A percentile compares a stretch with the other conserved stretches of the same genome.
Evolutionary conservation across 1,140 invertebrate species (phyloP).

Genomic region (Zaprionus vittiger): DNA sequence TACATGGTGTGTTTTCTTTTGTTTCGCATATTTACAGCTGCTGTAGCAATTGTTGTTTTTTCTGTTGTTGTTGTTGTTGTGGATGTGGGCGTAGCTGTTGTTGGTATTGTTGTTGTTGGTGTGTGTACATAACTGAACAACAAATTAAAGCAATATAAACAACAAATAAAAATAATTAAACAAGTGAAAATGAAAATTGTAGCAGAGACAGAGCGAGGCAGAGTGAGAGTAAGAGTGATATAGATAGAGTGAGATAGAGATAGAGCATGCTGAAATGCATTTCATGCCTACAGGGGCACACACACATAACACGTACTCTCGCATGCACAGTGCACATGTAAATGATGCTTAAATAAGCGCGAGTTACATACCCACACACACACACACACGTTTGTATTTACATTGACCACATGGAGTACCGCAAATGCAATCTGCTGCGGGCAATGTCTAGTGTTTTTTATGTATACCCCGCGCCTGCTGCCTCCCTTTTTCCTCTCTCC

Average conservation of each 20-base stretch:
- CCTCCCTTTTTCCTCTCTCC: background rate
- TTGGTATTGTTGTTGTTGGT: slow-evolving; percentile 7
- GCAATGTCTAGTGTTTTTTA: slow-evolving; percentile 44
- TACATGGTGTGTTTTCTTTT: slow-evolving; percentile 5
- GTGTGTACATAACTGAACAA: slow-evolving; percentile 70
- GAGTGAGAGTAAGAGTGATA: slow-evolving; percentile 16
- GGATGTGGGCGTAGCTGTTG: slow-evolving; percentile 31
- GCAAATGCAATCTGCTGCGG: slow-evolving; percentile 73
- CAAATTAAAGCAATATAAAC: slow-evolving; percentile 78
- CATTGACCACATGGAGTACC: slow-evolving; percentile 59
- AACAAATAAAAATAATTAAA: slow-evolving; percentile 78
- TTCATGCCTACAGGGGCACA: slow-evolving; percentile 25
- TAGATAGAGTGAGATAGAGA: slow-evolving; percentile 14
- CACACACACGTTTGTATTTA: slow-evolving; percentile 50
- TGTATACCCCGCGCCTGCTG: background rate
- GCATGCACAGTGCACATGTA: slow-evolving; percentile 48
- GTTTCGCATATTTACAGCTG: slow-evolving; percentile 67
- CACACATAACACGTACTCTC: slow-evolving; percentile 5
- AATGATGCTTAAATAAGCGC: slow-evolving; percentile 66
- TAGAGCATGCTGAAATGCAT: slow-evolving; percentile 44
- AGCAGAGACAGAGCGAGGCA: slow-evolving; percentile 14
- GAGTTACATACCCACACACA: slow-evolving; percentile 30
- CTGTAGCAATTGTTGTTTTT: slow-evolving; percentile 29
- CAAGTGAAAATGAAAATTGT: slow-evolving; percentile 55
- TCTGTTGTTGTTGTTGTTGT: slow-evolving; percentile 10